These are phyloP conservation scores for Hirundichthys speculiger DNA, from an alignment of 2,113 vertebrate genomes.

Conservation along the genomic window DNA sequence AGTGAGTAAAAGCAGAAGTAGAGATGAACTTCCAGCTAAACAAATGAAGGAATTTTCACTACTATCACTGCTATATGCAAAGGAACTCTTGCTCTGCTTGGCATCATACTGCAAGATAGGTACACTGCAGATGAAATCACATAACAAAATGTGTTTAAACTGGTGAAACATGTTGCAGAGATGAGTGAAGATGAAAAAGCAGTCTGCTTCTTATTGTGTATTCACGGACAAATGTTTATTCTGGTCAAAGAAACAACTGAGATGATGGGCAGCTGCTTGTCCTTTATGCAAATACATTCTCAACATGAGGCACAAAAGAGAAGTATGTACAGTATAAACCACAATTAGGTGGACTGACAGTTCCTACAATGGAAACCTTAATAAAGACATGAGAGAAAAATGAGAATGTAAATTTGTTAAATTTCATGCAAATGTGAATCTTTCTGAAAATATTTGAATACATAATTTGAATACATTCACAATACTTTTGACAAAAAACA, in stretches of 20 bases:
- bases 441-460: conserved; percentile 19
- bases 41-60: too few relatives aligned
- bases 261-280: conserved; percentile 41
- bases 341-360: conserved; percentile 68
- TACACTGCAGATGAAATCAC: conserved; percentile 15
- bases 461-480: conserved; percentile 22
- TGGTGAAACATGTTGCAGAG: conserved; percentile 1
- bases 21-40: too few relatives aligned
- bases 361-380: conserved; percentile 48
- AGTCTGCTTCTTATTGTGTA: background rate
- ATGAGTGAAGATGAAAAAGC: conserved; percentile 20
- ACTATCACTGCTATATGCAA: too few relatives aligned
- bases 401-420: conserved; percentile 37
- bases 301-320: conserved; percentile 59
- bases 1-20: too few relatives aligned
- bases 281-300: conserved; percentile 60
- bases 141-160: conserved; percentile 9
- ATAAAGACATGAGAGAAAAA: conserved; percentile 45
- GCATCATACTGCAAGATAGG: too few relatives aligned
- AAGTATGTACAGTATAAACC: conserved; percentile 51
- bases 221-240: conserved; percentile 16
- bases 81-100: too few relatives aligned
- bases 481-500: conserved; percentile 20
- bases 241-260: conserved; percentile 35
- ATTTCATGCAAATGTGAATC: conserved; percentile 44